Base-by-base conservation (phyloP, 2,797 vertebrate species). In the Rhinophrynus dorsalis region DNA sequence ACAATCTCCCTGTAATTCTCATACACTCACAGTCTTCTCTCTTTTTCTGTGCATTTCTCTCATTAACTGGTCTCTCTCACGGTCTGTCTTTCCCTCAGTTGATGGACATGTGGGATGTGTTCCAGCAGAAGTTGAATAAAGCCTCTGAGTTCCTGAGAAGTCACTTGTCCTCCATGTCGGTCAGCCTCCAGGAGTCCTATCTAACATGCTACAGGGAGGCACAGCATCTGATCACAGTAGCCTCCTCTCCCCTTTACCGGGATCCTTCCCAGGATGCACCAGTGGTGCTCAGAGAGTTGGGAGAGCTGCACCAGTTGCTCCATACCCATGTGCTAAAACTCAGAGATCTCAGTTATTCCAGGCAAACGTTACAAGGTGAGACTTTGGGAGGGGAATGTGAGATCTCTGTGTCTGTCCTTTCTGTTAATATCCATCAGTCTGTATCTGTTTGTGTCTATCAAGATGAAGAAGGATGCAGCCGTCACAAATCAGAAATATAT, bases 181-280 rank as follows among this genome's bases (percentile, higher is more conserved):
- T 84, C 0, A 82, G 83, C 24, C 21, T 94, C 68, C 80, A 89
- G 37, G 80, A 75, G 15, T 84, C 83, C 29, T 83, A 87, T 65
- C 77, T 75, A 1, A 71, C 78, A 24, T 69, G 88, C 1, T 1
- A 76, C 35, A 52, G 23, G 1, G 83, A 92, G 35, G 79, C 94
- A 30, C 81, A 88, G 52, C 63, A 62, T 15, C 37, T 86, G 8
- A 27, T 88, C 8, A 71, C 50, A 2, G 66, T 33, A 35, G 84
- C 83, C 30, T 80, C 85, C 12, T 81, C 86, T 1, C 88, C 81
- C 15, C 76, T 74, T 5, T 94, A 87, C 79, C 75, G 88, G 24
- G 92, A 95, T 67, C 90, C 91, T 1, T 18, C 55, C 0, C 89
- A 94, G 77, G 83, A 88, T n/a, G 75, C 84, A 24, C 70, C 70